phyloP scores from a whole-genome alignment of 2,797 vertebrate genomes.

The Halcyon leucocephala region DNA sequence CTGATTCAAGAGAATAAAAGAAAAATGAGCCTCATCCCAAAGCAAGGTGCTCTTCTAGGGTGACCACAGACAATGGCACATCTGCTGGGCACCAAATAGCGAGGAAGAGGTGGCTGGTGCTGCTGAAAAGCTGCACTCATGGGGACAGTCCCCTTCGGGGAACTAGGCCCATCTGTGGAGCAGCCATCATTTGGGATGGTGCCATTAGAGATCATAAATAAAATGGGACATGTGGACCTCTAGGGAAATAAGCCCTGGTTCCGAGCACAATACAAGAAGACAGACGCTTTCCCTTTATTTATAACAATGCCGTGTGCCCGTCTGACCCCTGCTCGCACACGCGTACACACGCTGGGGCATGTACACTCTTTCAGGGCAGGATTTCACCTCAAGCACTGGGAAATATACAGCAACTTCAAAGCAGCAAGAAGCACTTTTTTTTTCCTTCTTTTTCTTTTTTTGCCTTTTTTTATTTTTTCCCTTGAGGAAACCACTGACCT shows the following conservation, averaged over 20 bases:
- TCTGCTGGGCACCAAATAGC: neutral
- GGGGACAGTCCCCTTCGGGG: neutral
- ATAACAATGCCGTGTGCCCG: neutral
- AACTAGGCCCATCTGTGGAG: slow-evolving; percentile 18
- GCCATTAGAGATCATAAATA: slow-evolving; percentile 58
- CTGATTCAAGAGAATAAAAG: rapidly evolving
- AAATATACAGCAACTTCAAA: neutral
- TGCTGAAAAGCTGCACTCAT: neutral
- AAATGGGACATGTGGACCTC: slow-evolving; percentile 3
- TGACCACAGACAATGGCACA: neutral
- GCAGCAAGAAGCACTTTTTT: neutral
- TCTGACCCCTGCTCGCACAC: slow-evolving; percentile 41
- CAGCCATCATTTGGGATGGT: slow-evolving; percentile 19
- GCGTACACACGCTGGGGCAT: neutral
- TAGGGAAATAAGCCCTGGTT: slow-evolving; percentile 38
- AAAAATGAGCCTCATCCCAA: neutral
- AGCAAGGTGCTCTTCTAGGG: neutral
- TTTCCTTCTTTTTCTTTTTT: neutral
- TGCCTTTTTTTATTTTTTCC: neutral
- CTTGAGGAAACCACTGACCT: neutral
- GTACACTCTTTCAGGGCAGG: neutral
- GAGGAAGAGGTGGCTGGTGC: neutral
- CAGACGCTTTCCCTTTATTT: slow-evolving; percentile 16
- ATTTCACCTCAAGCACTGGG: slow-evolving; percentile 1
- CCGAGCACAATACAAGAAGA: neutral